Percentiles rank a stretch among this genome's conserved stretches.
phyloP scores from a whole-genome alignment of 2,888 invertebrate genomes.

The Phengaris alcon region DNA sequence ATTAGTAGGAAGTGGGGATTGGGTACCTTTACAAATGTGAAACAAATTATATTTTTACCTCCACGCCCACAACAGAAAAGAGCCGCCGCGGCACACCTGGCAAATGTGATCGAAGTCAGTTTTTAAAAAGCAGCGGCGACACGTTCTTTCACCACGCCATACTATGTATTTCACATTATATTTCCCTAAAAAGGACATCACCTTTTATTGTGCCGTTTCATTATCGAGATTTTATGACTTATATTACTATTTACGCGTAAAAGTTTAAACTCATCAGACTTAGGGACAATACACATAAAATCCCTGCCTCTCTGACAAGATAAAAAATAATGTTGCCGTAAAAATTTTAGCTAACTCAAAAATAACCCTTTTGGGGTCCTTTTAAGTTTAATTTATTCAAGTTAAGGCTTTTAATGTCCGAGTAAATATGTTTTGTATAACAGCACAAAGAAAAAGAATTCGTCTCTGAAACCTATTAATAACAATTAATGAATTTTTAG shows the following conservation, averaged over 20 bases:
- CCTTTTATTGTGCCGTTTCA: not conserved
- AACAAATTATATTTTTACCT: too few relatives aligned
- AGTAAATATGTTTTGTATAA: too few relatives aligned
- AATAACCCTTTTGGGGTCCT: not conserved
- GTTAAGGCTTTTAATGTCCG: not conserved
- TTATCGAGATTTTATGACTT: not conserved
- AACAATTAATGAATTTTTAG: too few relatives aligned
- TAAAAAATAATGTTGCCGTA: slow-evolving; percentile 10
- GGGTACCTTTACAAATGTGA: too few relatives aligned
- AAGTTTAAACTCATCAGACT: not conserved
- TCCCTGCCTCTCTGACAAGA: not conserved
- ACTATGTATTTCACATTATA: not conserved
- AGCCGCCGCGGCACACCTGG: too few relatives aligned
- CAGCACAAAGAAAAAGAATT: too few relatives aligned
- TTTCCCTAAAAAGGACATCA: not conserved
- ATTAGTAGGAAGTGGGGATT: too few relatives aligned
- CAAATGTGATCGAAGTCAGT: too few relatives aligned
- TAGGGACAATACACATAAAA: not conserved
- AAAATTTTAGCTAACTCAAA: not conserved
- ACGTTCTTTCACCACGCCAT: not conserved
- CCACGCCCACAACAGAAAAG: too few relatives aligned
- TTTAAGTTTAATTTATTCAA: not conserved
- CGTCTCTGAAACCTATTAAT: too few relatives aligned
- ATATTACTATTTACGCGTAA: not conserved
- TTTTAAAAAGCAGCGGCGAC: not conserved